Evolutionary conservation across 2,888 invertebrate genomes (phyloP), one percentile per base, ranked within the genome.

Genomic region (Nesidiocoris tenuis): DNA sequence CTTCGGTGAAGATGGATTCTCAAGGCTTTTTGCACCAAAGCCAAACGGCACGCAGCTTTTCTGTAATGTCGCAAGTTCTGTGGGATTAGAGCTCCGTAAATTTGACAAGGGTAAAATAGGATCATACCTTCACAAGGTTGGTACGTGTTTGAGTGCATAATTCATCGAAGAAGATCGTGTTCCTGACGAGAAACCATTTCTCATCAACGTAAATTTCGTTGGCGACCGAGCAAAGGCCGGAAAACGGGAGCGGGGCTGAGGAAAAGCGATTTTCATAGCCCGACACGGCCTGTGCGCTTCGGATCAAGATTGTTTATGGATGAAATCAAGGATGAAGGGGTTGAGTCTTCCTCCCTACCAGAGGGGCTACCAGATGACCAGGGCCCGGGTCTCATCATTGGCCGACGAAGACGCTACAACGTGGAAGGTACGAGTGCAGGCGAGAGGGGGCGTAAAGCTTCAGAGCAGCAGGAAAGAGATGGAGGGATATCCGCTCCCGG

Each of bases 281-380:
- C 39, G 39, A 3, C 39, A 12, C 3, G 39, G 39, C 39, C 12
- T 39, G 3, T 39, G 39, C 39, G 3, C 12, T 12, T 39, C 68
- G 68, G 22, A 68, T 57, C 56, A 68, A 57, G 23, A 68, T 68
- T 68, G 68, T 22, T 21, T 68, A 68, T 68, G 68, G 68, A 68
- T 68, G 68, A 16, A 57, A 57, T 56, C 68, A 67, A 19, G 23
- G 55, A 55, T 39, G 39, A 39, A 39, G 39, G 12, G 67, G 55
- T 55, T 55, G 39, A 3, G 39, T 39, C 39, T 3, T 39, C 3
- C 39, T n/a, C 39, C 12, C 39, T 39, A 7, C 39, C 39, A 39
- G 39, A 39, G 39, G 39, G 39, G 12, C 39, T 39, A 39, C 55
- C 12, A 0, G 57, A 68, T 68, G 68, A 56, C 68, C 68, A 57